Conservation (phyloP, 2,888 invertebrate species). For the Nemotelus nigrinus region DNA sequence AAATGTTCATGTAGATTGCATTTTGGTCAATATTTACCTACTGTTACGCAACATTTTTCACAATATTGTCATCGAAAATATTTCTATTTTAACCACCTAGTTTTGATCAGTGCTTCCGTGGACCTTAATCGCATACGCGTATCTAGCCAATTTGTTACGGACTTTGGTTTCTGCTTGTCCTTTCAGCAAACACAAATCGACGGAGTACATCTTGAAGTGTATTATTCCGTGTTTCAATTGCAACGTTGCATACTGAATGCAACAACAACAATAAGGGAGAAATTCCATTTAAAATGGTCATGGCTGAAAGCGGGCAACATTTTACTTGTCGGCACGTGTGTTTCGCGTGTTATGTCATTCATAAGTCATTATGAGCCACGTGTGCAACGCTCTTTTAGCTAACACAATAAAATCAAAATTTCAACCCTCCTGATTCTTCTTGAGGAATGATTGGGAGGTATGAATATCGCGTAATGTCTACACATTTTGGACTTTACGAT, state of each 20-base stretch:
- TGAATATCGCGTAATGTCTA: too few species aligned
- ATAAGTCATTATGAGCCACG: constrained; percentile 66
- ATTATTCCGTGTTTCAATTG: not conserved
- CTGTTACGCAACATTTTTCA: too few species aligned
- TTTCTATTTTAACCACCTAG: not conserved
- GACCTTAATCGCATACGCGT: not conserved
- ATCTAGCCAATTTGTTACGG: constrained; percentile 12
- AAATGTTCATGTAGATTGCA: too few species aligned
- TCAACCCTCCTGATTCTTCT: constrained; percentile 19
- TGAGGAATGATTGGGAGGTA: not conserved
- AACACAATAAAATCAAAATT: constrained; percentile 29
- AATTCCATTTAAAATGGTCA: constrained; percentile 37
- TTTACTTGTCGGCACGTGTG: constrained; percentile 57
- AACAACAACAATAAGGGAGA: constrained; percentile 16
- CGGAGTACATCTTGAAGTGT: not conserved
- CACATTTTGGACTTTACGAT: too few species aligned
- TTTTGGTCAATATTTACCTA: too few species aligned
- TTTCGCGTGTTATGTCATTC: constrained; percentile 66
- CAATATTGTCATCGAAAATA: not conserved
- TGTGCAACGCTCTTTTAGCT: constrained; percentile 55
- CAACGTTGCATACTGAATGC: not conserved
- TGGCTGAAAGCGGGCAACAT: constrained; percentile 48
- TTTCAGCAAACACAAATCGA: constrained; percentile 4
- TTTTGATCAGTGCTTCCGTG: not conserved
- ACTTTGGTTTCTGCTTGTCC: constrained; percentile 10